Conservation (phyloP, 2,797 vertebrate species). For the Silurus lanzhouensis region DNA sequence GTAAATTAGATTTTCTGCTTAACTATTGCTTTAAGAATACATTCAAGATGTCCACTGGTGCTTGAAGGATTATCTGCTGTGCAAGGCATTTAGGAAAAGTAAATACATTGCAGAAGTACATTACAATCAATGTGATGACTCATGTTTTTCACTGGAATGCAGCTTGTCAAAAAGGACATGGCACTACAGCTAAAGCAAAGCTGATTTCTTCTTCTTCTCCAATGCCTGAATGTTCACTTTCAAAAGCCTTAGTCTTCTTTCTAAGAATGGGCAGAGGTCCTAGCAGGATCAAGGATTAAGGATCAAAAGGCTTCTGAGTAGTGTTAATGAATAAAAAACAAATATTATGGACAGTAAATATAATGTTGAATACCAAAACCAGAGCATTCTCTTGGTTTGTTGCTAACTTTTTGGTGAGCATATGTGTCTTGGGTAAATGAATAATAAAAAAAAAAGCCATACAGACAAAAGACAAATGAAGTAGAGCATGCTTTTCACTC, state of each 20-base stretch:
- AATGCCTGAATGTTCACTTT: not conserved
- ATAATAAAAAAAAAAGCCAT: not conserved
- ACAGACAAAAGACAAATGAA: constrained; percentile 18
- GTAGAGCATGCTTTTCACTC: not conserved
- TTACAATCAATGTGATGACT: constrained; percentile 37
- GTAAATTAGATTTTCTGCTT: not conserved
- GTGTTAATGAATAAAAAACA: not conserved
- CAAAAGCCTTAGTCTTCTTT: not conserved
- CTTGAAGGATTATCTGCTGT: constrained; percentile 27
- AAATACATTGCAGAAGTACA: constrained; percentile 19
- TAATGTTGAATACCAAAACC: not conserved
- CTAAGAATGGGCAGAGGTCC: not conserved
- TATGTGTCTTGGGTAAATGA: not conserved
- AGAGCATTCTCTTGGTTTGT: not conserved
- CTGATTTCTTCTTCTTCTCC: not conserved
- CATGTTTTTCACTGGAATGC: constrained; percentile 39
- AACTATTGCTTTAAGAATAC: constrained; percentile 2
- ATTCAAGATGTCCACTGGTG: constrained; percentile 13
- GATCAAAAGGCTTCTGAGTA: constrained; percentile 21
- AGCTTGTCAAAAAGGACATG: constrained; percentile 3
- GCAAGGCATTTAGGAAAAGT: constrained; percentile 40
- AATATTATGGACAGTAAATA: not conserved
- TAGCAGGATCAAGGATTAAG: constrained; percentile 12
- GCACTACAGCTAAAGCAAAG: constrained; percentile 18
- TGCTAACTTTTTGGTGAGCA: not conserved